Evolutionary conservation across 2,888 invertebrate genomes (phyloP).

Genomic region (Temnothorax unifasciatus): DNA sequence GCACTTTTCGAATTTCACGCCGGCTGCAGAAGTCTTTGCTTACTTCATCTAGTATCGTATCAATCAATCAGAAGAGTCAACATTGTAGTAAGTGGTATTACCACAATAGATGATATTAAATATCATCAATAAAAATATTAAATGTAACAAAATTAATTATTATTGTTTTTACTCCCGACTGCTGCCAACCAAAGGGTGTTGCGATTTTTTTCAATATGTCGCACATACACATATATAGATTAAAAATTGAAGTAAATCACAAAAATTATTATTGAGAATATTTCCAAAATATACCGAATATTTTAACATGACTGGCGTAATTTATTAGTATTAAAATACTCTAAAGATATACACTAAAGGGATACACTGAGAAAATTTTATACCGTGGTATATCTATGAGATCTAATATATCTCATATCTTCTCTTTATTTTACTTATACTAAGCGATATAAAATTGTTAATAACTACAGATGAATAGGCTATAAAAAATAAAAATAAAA

Average conservation of each 20-base stretch:
- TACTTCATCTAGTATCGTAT: no score
- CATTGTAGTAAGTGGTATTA: no score
- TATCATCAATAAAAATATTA: neutral
- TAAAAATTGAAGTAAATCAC: neutral
- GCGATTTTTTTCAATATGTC: neutral
- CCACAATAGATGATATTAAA: neutral
- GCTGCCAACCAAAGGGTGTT: no score
- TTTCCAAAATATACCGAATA: neutral
- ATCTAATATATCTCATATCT: no score
- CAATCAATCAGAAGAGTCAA: no score
- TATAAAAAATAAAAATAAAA: neutral
- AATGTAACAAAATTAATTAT: neutral
- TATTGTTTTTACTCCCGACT: neutral
- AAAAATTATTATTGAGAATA: neutral
- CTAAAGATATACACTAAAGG: neutral
- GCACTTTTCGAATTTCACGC: no score
- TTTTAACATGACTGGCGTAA: neutral
- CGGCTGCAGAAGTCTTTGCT: no score
- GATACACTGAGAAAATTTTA: neutral
- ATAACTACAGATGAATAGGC: neutral
- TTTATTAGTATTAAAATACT: neutral
- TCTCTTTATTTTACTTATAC: neutral
- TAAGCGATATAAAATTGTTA: neutral
- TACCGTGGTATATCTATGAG: no score
- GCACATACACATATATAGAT: neutral